A percentile compares a stretch with the other conserved stretches of the same genome.
phyloP scores from a whole-genome alignment of 2,888 invertebrate species.

The Lydus trimaculatus region DNA sequence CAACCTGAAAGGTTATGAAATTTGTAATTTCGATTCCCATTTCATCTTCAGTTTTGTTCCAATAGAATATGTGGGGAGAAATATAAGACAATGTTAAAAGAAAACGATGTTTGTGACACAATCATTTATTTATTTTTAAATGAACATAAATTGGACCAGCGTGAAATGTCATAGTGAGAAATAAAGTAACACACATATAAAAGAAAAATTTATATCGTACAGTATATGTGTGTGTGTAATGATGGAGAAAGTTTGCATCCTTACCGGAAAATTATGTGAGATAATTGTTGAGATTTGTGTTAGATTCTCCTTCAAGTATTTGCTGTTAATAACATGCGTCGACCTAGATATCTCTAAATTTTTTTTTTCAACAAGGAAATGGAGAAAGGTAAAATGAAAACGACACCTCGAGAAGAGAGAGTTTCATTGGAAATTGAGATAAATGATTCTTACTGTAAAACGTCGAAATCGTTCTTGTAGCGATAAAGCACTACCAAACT shows the following conservation, averaged over 20 bases:
- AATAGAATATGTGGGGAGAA: constrained; percentile 20
- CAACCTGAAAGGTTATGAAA: constrained; percentile 28
- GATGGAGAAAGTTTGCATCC: constrained; percentile 7
- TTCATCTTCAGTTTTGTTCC: constrained; percentile 12
- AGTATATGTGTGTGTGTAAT: too few relatives aligned
- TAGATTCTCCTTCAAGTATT: neutral
- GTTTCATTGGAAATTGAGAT: constrained; percentile 43
- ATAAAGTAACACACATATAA: constrained; percentile 20
- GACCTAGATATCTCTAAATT: neutral
- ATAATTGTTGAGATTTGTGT: neutral
- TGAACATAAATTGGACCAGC: constrained; percentile 33
- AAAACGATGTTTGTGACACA: constrained; percentile 35
- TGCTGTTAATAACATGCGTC: neutral
- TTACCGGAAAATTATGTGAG: neutral
- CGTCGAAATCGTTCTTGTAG: constrained; percentile 34
- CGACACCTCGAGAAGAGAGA: constrained; percentile 40
- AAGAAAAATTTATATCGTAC: constrained; percentile 10
- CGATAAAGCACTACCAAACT: constrained; percentile 26
- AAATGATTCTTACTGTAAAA: constrained; percentile 38
- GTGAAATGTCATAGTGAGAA: constrained; percentile 36
- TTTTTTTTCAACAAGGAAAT: constrained; percentile 9
- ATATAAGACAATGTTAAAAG: constrained; percentile 4
- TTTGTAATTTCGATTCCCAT: constrained; percentile 23
- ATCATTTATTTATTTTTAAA: constrained; percentile 29
- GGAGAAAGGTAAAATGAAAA: constrained; percentile 44